These are phyloP conservation scores for Sebastes jordani DNA, from an alignment of 2,797 vertebrate genomes.

Conservation along the genomic window DNA sequence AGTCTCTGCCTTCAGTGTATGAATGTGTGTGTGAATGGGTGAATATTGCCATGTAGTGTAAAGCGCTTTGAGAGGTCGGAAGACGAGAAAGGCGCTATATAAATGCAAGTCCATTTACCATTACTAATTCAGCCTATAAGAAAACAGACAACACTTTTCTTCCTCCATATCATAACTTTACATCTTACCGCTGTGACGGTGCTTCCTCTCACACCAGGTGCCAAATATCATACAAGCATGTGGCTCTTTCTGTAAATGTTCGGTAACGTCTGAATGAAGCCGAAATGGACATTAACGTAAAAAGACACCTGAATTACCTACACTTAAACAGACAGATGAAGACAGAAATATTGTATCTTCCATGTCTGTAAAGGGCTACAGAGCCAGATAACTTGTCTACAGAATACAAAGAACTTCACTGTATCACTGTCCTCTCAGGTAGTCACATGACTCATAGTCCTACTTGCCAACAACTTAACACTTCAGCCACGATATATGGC, in stretches of 20 bases:
- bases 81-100: accelerated
- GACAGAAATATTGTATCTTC: background rate
- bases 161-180: background rate
- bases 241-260: background rate
- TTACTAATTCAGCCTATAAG: background rate
- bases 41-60: too few relatives aligned
- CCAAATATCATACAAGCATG: background rate
- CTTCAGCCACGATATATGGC: constrained; percentile 19
- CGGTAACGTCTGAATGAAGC: background rate
- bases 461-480: constrained; percentile 31
- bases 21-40: too few relatives aligned
- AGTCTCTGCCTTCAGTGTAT: too few relatives aligned
- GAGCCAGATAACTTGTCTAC: background rate
- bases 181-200: background rate
- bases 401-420: background rate
- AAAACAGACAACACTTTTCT: background rate
- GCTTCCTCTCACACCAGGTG: background rate
- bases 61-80: too few relatives aligned
- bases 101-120: too few relatives aligned
- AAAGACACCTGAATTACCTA: background rate
- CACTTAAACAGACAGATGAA: background rate
- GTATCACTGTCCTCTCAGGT: constrained; percentile 32
- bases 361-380: background rate
- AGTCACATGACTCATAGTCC: constrained; percentile 28
- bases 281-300: background rate